Percentiles rank a stretch among this genome's conserved stretches.
phyloP scores from a whole-genome alignment of 2,888 invertebrate species.

The Mayetiola destructor region DNA sequence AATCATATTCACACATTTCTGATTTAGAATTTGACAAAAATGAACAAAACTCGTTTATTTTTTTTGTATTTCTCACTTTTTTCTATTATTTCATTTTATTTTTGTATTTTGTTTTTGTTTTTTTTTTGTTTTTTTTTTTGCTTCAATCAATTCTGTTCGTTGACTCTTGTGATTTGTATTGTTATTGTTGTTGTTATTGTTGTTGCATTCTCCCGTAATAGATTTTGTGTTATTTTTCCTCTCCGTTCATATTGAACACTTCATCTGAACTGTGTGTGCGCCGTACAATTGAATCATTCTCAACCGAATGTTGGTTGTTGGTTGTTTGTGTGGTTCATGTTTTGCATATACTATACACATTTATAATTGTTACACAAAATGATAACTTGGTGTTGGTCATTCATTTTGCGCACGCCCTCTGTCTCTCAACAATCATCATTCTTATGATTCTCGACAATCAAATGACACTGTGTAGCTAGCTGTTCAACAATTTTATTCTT shows the following conservation, averaged over 20 bases:
- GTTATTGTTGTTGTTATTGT: background rate
- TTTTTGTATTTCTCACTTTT: too few species aligned
- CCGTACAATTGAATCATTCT: background rate
- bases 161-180: too few species aligned
- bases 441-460: too few species aligned
- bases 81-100: background rate
- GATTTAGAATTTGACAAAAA: too few species aligned
- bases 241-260: slow-evolving; percentile 12
- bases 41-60: too few species aligned
- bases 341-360: too few species aligned
- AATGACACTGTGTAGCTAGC: too few species aligned
- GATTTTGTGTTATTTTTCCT: slow-evolving; percentile 1
- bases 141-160: background rate
- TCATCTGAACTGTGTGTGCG: slow-evolving; percentile 3
- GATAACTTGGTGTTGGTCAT: background rate
- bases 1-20: too few species aligned
- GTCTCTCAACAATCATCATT: background rate
- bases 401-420: slow-evolving; percentile 12
- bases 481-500: background rate
- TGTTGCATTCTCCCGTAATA: too few species aligned
- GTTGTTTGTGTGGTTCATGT: too few species aligned
- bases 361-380: too few species aligned
- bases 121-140: background rate
- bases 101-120: background rate
- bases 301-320: too few species aligned